phyloP scores from a whole-genome alignment of 1,140 invertebrate genomes.

The Tribolium madens region DNA sequence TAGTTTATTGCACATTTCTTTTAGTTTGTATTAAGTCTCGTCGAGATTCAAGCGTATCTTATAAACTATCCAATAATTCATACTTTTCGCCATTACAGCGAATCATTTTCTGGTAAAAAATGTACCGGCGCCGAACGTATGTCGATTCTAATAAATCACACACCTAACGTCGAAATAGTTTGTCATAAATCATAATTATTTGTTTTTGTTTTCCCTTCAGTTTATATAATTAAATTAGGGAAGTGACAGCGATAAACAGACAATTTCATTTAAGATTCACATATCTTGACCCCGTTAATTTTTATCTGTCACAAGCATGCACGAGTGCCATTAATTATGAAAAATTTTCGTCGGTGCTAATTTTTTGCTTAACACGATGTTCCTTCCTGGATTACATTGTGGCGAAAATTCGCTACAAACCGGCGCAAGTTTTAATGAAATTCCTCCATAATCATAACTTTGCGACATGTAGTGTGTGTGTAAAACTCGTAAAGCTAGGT shows the following conservation, averaged over 20 bases:
- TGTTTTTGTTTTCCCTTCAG: neutral
- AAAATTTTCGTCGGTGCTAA: neutral
- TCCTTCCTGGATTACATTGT: neutral
- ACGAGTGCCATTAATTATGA: neutral
- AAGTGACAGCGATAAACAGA: constrained; percentile 24
- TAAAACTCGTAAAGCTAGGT: neutral
- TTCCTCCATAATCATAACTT: constrained; percentile 13
- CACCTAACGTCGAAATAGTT: neutral
- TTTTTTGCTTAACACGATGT: neutral
- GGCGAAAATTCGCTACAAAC: neutral
- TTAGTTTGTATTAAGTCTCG: neutral
- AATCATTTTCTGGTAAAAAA: neutral
- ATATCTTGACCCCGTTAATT: constrained; percentile 29
- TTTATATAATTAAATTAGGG: constrained; percentile 20
- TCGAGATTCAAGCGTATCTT: neutral
- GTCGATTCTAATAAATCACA: neutral
- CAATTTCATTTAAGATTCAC: constrained; percentile 19
- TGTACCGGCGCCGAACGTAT: no score
- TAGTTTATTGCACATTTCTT: neutral
- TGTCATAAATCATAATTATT: constrained; percentile 20
- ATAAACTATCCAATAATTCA: neutral
- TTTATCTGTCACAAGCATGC: constrained; percentile 18
- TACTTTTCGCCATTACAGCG: neutral
- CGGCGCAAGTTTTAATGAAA: constrained; percentile 13
- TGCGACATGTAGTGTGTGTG: neutral